Conservation (phyloP, 64 coral and sea anemone genomes). For the Pocillopora verrucosa region DNA sequence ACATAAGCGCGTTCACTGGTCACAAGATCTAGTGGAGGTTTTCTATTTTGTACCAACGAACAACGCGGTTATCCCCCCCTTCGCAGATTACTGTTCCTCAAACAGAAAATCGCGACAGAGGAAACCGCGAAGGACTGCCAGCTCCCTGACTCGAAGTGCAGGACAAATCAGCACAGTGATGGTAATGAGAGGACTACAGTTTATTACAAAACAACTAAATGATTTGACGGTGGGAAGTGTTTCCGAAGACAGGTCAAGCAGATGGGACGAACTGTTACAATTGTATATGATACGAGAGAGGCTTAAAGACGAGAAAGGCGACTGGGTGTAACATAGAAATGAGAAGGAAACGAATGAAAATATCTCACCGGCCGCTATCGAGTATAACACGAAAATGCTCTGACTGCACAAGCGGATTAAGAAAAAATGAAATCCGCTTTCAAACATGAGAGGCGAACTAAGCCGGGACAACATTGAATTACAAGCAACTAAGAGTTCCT, state of each 20-base stretch:
- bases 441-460: too few species aligned
- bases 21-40: conserved; percentile 33
- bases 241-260: conserved; percentile 20
- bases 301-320: conserved; percentile 36
- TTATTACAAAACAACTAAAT: conserved; percentile 43
- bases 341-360: neutral
- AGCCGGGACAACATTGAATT: too few species aligned
- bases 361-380: neutral
- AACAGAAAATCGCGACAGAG: neutral
- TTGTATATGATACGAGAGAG: conserved; percentile 43
- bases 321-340: conserved; percentile 9
- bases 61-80: conserved; percentile 12
- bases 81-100: conserved; percentile 2
- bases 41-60: conserved; percentile 46
- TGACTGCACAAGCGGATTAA: too few species aligned
- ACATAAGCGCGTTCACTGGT: conserved; percentile 45
- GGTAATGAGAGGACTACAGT: conserved; percentile 41
- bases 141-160: conserved; percentile 19
- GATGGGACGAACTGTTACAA: conserved; percentile 26
- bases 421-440: too few species aligned
- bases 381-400: neutral
- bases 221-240: conserved; percentile 18
- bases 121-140: conserved; percentile 7
- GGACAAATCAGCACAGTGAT: conserved; percentile 32
- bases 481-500: too few species aligned